phyloP scores from a whole-genome alignment of 92 coral and sea anemone species.

The Meandrina meandrites region DNA sequence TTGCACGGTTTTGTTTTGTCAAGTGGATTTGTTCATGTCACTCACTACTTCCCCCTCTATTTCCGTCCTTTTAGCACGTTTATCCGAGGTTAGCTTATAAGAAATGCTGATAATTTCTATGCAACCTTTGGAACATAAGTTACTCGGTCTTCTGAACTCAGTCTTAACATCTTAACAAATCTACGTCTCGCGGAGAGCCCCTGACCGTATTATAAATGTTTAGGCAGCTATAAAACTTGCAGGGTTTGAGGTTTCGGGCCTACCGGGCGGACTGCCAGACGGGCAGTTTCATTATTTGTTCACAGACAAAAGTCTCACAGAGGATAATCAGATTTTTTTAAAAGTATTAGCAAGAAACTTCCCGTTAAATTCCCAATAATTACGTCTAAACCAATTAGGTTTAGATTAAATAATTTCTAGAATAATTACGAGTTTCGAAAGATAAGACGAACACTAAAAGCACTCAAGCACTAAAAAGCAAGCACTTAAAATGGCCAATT shows the following conservation, averaged over 20 bases:
- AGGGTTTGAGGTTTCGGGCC: neutral
- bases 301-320: neutral
- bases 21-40: neutral
- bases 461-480: no score
- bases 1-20: neutral
- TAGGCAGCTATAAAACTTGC: neutral
- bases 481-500: neutral
- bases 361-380: neutral
- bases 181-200: neutral
- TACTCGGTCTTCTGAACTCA: no score
- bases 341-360: neutral
- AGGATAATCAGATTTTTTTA: neutral
- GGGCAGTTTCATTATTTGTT: neutral
- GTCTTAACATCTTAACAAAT: no score
- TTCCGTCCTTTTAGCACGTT: neutral
- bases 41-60: neutral
- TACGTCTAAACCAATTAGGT: neutral
- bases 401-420: neutral
- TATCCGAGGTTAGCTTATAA: neutral
- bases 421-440: neutral
- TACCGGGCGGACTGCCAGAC: neutral
- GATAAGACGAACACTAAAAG: no score
- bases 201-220: neutral
- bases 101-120: no score
- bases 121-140: neutral